Base-by-base conservation (phyloP, 2,888 invertebrate species). In the Xestia sexstrigata region DNA sequence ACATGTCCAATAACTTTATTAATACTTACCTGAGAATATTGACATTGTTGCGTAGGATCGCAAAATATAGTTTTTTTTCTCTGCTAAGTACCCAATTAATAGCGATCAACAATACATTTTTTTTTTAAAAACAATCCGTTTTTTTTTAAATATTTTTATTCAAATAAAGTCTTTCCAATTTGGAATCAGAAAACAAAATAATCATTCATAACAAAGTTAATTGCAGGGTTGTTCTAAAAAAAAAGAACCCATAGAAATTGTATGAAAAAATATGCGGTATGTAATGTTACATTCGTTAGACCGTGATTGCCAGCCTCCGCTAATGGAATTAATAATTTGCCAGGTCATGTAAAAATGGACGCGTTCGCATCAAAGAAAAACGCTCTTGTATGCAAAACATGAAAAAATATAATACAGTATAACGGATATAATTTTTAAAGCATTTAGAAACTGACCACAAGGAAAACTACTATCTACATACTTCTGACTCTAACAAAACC, bases 311-410 rank as follows among this genome's bases (percentile, higher is more conserved):
- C 81, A 72, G 65, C 76, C 83, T 73, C 60, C 13, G 79, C 78
- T 90, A 88, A 91, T 88, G 81, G 85, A 89, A 90, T 90, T 91
- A 90, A 87, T 90, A 88, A 90, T 91, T 90, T 88, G 84, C 81
- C 76, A 74, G 87, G 88, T 89, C 83, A 88, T 83, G 87, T 87
- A 87, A 89, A 89, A 90, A 87, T 82, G 80, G 74, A 72, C 55
- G 74, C 52, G 55, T 67, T 69, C 39, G 55, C 42, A 26, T 20
- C 62, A 65, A 35, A 26, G 15, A 30, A 58, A 62, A 62, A 13
- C 30, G 52, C 58, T 70, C 2, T 67, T 20, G 30, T 58, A 52
- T 55, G 13, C n/a, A n/a, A 79, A 69, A 65, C 30, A 73, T 67
- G 4, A 73, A 55, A 60, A 73, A 45, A n/a, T 7, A 8, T 42